Evolutionary conservation across 2,113 vertebrate genomes (phyloP).

Genomic region (Mus pahari): DNA sequence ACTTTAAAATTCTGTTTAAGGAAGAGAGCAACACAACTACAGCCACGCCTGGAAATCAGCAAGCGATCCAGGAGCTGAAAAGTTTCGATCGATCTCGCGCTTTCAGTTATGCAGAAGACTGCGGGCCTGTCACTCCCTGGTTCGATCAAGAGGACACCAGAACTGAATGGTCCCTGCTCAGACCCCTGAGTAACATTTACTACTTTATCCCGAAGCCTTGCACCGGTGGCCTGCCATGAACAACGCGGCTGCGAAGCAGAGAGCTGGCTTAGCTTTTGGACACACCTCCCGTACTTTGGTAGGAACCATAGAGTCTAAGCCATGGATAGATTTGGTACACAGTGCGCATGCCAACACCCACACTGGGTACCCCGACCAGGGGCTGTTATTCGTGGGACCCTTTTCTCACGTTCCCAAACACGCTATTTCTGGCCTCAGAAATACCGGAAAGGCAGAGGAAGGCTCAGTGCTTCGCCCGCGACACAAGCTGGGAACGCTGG

Average conservation of each 20-base stretch:
- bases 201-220: neutral
- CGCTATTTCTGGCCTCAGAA: neutral
- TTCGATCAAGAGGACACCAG: neutral
- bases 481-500: too few relatives aligned
- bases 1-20: neutral
- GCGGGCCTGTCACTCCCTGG: neutral
- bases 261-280: neutral
- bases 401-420: neutral
- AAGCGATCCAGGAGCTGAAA: fast-evolving
- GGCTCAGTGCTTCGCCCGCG: fast-evolving
- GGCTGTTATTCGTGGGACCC: neutral
- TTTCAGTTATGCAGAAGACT: neutral
- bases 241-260: fast-evolving
- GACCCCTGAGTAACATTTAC: neutral
- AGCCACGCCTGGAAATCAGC: neutral
- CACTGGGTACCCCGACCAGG: neutral
- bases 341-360: neutral
- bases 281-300: neutral
- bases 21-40: neutral
- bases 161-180: neutral
- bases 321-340: neutral
- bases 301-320: neutral
- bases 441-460: fast-evolving
- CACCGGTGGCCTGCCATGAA: neutral
- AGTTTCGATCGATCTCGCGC: neutral